Evolutionary conservation across 1,140 invertebrate genomes (phyloP), one percentile per base, ranked within the genome.

Genomic region (Drosophila kurseongensis): DNA sequence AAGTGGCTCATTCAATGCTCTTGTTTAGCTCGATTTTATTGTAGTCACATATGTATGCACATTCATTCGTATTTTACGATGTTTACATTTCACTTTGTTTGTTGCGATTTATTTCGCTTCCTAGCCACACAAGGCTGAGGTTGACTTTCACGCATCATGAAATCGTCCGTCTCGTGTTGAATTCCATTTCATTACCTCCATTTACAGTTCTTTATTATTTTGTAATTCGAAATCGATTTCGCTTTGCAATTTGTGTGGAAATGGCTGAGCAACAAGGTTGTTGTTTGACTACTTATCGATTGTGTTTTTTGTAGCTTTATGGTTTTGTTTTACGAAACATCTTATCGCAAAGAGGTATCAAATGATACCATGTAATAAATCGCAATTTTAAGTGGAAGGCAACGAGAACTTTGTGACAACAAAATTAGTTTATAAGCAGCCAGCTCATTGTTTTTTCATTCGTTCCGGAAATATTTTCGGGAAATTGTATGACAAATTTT

Each of bases 181-280:
- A 41, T 58, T 57, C 45, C 72, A 47, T 47, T 52, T 74, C 60
- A 67, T 72, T 78, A 65, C 76, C 66, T 78, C 78, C 75, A 65
- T 82, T 84, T 84, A 60, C 71, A 84, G 80, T 72, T 83, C 73
- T 81, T 67, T 74, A 60, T 60, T 75, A 36, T 67, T 60, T 84
- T 78, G 67, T 74, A 77, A 84, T 84, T 85, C 51, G 60, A 74
- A 85, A 85, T 84, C 63, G 82, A 81, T 86, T 86, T 86, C 75
- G 61, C 67, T 65, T 81, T 38, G 44, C 68, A 62, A 47, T 61
- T 74, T 68, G 47, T 58, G 59, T 41, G 71, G 36, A 61, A 66
- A 48, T 32, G 63, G 52, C 35, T 62, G 60, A 48, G 29, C 60
- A 58, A 68, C 81, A 86, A 78, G 74, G 74, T 72, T 82, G 74